phyloP scores from a whole-genome alignment of 1,140 invertebrate species.

The Paramacrobiotus metropolitanus region DNA sequence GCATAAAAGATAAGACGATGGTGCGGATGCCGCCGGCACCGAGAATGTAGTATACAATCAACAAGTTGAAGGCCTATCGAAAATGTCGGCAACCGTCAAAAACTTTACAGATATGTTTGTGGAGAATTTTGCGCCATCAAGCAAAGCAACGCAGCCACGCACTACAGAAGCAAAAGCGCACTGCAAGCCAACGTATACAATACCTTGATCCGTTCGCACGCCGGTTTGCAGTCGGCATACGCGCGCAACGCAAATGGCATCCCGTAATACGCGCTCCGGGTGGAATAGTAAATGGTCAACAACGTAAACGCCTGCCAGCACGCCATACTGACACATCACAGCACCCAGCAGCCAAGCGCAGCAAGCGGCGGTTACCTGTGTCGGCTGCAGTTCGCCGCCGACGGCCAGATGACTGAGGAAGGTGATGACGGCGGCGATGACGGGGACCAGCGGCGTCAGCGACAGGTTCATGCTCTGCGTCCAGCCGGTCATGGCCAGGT shows the following conservation, averaged over 20 bases:
- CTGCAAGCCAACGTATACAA: not conserved
- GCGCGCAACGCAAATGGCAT: conserved; percentile 18
- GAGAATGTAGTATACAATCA: not conserved
- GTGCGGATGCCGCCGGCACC: not conserved
- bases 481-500: conserved; percentile 32
- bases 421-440: conserved; percentile 35
- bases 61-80: not conserved
- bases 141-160: not conserved
- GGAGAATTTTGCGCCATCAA: no score
- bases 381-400: conserved; percentile 32
- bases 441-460: conserved; percentile 33
- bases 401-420: conserved; percentile 35
- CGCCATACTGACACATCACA: not conserved
- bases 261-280: conserved; percentile 18
- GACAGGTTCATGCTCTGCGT: conserved; percentile 36
- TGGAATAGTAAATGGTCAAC: conserved; percentile 19
- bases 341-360: not conserved
- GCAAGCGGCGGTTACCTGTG: conserved; percentile 27
- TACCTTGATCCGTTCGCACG: conserved; percentile 10
- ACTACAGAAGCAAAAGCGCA: not conserved
- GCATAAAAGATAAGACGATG: not conserved
- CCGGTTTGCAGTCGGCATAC: conserved; percentile 15
- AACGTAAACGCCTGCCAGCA: conserved; percentile 19
- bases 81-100: not conserved
- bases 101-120: no score